These are phyloP conservation scores for Drosophila serrata DNA, from an alignment of 1,140 invertebrate genomes.

Conservation along the genomic window DNA sequence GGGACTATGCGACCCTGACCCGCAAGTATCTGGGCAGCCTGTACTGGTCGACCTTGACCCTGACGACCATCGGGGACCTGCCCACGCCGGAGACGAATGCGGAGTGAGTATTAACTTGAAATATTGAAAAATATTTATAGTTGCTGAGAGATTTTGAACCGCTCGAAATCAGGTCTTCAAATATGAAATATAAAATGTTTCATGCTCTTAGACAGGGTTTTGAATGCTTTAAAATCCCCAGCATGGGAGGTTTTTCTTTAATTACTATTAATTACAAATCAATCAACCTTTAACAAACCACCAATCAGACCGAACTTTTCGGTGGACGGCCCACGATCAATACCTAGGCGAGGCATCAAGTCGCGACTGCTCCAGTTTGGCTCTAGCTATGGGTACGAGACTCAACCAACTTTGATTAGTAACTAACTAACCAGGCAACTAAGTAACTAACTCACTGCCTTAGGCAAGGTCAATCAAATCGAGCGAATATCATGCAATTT, in stretches of 20 bases:
- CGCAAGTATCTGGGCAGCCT: conserved; percentile 97
- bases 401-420: not conserved
- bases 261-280: conserved; percentile 87
- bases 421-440: not conserved
- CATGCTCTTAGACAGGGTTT: not conserved
- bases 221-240: not conserved
- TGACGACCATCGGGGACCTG: conserved; percentile 98
- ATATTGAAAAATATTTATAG: not conserved
- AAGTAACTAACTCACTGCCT: not conserved
- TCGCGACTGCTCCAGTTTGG: conserved; percentile 95
- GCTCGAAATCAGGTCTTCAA: not conserved
- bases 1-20: conserved; percentile 94
- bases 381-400: conserved; percentile 93
- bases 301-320: conserved; percentile 86
- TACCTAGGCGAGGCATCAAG: conserved; percentile 93
- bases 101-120: conserved; percentile 91
- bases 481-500: conserved; percentile 84
- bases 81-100: conserved; percentile 97
- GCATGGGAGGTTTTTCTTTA: too few relatives aligned
- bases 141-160: not conserved
- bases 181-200: not conserved
- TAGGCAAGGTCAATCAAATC: conserved; percentile 37
- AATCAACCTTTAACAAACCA: not conserved
- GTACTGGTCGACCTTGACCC: conserved; percentile 98
- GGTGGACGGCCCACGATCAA: conserved; percentile 92